These are phyloP conservation scores for Cephus nigrinus DNA, from an alignment of 2,888 invertebrate genomes.

Conservation along the genomic window DNA sequence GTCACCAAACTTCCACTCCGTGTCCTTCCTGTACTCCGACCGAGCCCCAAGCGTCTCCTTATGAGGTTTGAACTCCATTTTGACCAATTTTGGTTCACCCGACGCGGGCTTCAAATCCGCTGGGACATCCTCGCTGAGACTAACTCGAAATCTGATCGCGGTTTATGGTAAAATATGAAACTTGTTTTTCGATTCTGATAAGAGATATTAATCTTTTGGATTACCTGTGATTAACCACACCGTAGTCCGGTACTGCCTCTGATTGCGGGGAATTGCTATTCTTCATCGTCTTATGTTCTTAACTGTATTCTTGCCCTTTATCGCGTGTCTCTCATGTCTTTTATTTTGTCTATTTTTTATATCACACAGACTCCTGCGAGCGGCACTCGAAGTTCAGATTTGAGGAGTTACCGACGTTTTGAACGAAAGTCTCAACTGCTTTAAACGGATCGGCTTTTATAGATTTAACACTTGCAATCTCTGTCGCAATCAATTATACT, in stretches of 20 bases:
- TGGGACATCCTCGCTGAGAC: background rate
- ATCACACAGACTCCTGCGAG: background rate
- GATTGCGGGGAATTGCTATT: background rate
- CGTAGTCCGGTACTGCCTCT: background rate
- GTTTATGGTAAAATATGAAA: background rate
- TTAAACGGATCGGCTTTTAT: background rate
- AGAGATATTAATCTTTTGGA: background rate
- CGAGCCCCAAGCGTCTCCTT: background rate
- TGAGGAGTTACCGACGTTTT: background rate
- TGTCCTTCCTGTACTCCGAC: background rate
- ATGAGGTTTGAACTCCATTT: background rate
- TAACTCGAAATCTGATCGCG: constrained; percentile 6
- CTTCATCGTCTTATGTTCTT: background rate
- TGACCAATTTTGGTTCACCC: background rate
- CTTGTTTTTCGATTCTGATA: background rate
- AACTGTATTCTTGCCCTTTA: background rate
- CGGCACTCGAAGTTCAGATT: background rate
- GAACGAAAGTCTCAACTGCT: background rate
- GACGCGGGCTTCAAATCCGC: background rate
- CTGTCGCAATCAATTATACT: background rate
- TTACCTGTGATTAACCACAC: background rate
- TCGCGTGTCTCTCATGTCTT: background rate
- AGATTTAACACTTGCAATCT: background rate
- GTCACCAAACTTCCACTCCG: background rate
- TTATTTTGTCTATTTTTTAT: background rate